Evolutionary conservation across 2,888 invertebrate species (phyloP).

Genomic region (Drosophila mercatorum): DNA sequence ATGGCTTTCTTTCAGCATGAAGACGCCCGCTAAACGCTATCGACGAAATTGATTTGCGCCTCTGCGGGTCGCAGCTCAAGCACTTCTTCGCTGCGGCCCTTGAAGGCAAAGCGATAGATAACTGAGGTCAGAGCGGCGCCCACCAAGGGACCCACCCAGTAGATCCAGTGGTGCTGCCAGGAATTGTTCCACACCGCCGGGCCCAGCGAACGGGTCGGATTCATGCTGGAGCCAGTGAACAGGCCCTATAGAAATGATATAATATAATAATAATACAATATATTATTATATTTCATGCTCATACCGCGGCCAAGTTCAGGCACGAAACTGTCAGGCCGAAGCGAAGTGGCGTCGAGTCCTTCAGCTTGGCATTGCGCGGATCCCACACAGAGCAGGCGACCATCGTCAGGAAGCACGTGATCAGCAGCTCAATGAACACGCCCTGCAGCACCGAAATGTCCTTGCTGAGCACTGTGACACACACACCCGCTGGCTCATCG

Average conservation of each 20-base stretch:
- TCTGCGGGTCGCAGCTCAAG: slow-evolving; percentile 43
- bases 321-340: slow-evolving; percentile 88
- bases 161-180: slow-evolving; percentile 90
- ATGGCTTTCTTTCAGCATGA: background rate
- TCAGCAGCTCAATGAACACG: slow-evolving; percentile 87
- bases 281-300: slow-evolving; percentile 64
- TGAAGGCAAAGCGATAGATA: slow-evolving; percentile 83
- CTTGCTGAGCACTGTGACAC: slow-evolving; percentile 87
- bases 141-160: slow-evolving; percentile 88
- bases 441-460: slow-evolving; percentile 86
- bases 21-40: slow-evolving; percentile 26
- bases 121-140: slow-evolving; percentile 84
- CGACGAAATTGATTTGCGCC: slow-evolving; percentile 51
- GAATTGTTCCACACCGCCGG: slow-evolving; percentile 89
- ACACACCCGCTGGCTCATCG: slow-evolving; percentile 81
- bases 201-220: slow-evolving; percentile 89
- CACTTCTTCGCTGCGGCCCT: slow-evolving; percentile 64
- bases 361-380: slow-evolving; percentile 87
- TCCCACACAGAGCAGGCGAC: slow-evolving; percentile 90
- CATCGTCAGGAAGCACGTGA: slow-evolving; percentile 88
- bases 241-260: slow-evolving; percentile 49
- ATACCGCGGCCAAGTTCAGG: slow-evolving; percentile 87
- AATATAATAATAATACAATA: too few relatives aligned
- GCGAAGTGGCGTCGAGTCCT: slow-evolving; percentile 88
- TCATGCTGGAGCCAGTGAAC: slow-evolving; percentile 89